A percentile compares a stretch with the other conserved stretches of the same genome.
These are phyloP conservation scores for Channallabes apus DNA, from an alignment of 2,797 vertebrate species.

Conservation along the genomic window DNA sequence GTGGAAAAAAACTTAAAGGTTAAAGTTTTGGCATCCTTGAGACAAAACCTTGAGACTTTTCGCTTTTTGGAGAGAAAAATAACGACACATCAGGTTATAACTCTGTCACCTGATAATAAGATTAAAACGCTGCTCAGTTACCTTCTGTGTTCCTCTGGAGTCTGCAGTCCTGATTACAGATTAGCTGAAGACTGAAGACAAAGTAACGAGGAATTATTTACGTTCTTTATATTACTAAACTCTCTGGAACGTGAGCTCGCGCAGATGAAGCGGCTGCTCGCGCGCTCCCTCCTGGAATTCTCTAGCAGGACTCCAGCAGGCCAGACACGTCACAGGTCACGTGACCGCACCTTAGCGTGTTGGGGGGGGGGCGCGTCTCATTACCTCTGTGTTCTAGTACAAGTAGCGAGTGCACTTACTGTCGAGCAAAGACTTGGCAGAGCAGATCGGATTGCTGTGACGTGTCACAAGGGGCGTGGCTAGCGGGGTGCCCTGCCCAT, in stretches of 20 bases:
- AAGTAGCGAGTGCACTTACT: too few species aligned
- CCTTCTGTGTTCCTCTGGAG: constrained; percentile 62
- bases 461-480: too few species aligned
- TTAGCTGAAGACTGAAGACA: too few species aligned
- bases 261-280: constrained; percentile 52
- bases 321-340: constrained; percentile 72
- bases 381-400: neutral
- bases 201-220: too few species aligned
- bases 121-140: constrained; percentile 35
- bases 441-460: too few species aligned
- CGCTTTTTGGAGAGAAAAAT: neutral
- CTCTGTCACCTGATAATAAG: neutral
- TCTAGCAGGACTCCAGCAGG: constrained; percentile 57
- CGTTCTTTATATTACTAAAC: neutral
- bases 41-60: neutral
- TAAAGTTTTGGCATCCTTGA: neutral
- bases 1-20: neutral
- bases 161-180: constrained; percentile 63
- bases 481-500: too few species aligned
- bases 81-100: neutral
- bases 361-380: constrained; percentile 11
- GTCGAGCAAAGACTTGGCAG: too few species aligned
- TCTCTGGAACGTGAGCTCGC: neutral
- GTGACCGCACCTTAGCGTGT: constrained; percentile 51
- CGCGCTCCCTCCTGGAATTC: constrained; percentile 62